Percentiles rank a stretch among this genome's conserved stretches.
Conservation (phyloP, 2,888 invertebrate species). For the Chrysolina americana region DNA sequence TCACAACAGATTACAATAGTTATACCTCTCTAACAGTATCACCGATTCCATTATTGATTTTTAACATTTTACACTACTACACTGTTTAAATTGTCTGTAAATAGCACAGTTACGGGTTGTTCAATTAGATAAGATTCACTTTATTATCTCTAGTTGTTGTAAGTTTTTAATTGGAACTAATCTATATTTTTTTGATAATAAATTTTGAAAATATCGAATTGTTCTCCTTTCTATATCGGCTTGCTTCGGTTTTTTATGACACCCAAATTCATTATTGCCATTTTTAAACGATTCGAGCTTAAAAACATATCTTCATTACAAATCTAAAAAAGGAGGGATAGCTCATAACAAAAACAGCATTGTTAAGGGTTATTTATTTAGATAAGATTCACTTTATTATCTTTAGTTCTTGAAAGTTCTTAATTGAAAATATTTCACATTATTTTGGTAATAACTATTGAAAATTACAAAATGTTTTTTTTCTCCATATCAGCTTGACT, state of each 20-base stretch:
- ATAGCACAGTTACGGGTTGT: conserved; percentile 54
- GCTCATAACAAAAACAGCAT: no score
- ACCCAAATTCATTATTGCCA: no score
- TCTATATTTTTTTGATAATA: conserved; percentile 50
- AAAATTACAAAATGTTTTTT: not conserved
- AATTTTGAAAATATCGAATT: conserved; percentile 4
- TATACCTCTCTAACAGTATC: conserved; percentile 50
- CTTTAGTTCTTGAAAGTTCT: conserved; percentile 32
- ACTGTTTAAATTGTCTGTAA: conserved; percentile 55
- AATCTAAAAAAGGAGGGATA: no score
- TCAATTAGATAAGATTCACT: conserved; percentile 38
- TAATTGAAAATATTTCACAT: conserved; percentile 42
- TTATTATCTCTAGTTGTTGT: conserved; percentile 34
- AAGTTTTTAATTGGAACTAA: conserved; percentile 37
- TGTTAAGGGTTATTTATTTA: conserved; percentile 54
- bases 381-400: conserved; percentile 28
- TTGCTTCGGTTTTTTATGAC: no score
- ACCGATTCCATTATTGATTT: conserved; percentile 35
- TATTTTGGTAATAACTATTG: conserved; percentile 46
- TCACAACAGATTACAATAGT: conserved; percentile 30
- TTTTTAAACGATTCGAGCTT: no score
- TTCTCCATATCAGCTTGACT: no score
- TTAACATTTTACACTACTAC: conserved; percentile 46
- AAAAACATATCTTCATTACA: no score
- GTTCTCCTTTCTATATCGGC: no score